Conservation (phyloP, 2,113 vertebrate genomes). For the Myxocyprinus asiaticus region DNA sequence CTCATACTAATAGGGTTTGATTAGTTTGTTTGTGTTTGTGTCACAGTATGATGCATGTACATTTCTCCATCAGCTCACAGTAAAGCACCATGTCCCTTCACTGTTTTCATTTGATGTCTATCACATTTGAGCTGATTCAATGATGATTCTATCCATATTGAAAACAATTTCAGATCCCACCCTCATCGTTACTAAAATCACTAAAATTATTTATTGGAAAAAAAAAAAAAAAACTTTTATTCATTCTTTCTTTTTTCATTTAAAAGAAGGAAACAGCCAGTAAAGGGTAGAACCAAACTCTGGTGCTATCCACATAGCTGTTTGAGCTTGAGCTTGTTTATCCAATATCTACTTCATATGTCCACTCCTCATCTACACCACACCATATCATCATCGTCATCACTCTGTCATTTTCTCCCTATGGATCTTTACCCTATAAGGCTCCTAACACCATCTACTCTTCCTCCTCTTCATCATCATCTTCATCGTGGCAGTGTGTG, state of each 20-base stretch:
- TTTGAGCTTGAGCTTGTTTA: neutral
- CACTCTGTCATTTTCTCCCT: neutral
- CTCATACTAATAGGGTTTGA: neutral
- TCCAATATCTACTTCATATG: neutral
- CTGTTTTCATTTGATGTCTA: neutral
- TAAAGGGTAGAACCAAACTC: slow-evolving; percentile 15
- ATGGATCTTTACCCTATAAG: slow-evolving; percentile 15
- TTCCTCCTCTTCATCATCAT: slow-evolving; percentile 77
- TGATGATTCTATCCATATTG: too few relatives aligned
- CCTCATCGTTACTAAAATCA: too few relatives aligned
- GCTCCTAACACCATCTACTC: slow-evolving; percentile 47
- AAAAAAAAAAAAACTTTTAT: too few relatives aligned
- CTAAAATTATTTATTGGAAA: too few relatives aligned
- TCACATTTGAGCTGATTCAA: neutral
- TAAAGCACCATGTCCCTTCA: neutral
- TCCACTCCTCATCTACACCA: neutral
- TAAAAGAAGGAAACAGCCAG: neutral
- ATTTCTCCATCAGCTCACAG: too few relatives aligned
- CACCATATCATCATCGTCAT: neutral
- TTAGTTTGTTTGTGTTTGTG: neutral
- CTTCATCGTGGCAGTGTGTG: slow-evolving; percentile 98
- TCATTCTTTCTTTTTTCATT: too few relatives aligned
- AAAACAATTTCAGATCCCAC: neutral
- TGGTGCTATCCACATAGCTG: neutral
- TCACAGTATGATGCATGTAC: neutral